Percentiles rank a stretch among this genome's conserved stretches.
These are phyloP conservation scores for Meiosimyza decipiens DNA, from an alignment of 2,888 invertebrate species.

Conservation along the genomic window DNA sequence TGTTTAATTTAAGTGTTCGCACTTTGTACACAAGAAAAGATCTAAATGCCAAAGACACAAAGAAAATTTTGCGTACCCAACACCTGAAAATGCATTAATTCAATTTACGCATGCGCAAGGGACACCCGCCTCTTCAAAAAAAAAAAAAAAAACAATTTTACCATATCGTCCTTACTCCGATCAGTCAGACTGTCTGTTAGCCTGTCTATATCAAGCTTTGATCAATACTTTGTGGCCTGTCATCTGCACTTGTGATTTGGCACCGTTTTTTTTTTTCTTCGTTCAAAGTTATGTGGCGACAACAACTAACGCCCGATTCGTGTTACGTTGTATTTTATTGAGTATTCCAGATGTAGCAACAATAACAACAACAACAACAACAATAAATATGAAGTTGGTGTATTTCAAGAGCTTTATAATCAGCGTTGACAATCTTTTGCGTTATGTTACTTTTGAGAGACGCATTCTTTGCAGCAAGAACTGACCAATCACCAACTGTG, in stretches of 20 bases:
- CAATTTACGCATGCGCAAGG: constrained; percentile 8
- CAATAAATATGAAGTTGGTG: background rate
- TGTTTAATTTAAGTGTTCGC: background rate
- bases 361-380: too few relatives aligned
- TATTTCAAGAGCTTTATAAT: constrained; percentile 62
- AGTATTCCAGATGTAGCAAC: background rate
- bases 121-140: constrained; percentile 23
- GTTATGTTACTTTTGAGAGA: constrained; percentile 40
- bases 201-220: background rate
- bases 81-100: constrained; percentile 18
- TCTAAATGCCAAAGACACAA: background rate
- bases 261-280: constrained; percentile 2
- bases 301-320: constrained; percentile 21
- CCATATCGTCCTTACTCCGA: background rate
- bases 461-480: constrained; percentile 8
- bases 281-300: constrained; percentile 27
- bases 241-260: constrained; percentile 34
- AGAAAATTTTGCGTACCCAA: background rate
- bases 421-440: constrained; percentile 56
- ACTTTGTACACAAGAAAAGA: background rate
- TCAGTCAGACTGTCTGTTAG: background rate
- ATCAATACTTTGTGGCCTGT: constrained; percentile 6
- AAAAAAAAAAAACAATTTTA: background rate
- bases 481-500: constrained; percentile 27
- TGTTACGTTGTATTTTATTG: constrained; percentile 15